Percentiles rank a stretch among this genome's conserved stretches.
Conservation (phyloP, 2,113 vertebrate species). For the Otus sunia region DNA sequence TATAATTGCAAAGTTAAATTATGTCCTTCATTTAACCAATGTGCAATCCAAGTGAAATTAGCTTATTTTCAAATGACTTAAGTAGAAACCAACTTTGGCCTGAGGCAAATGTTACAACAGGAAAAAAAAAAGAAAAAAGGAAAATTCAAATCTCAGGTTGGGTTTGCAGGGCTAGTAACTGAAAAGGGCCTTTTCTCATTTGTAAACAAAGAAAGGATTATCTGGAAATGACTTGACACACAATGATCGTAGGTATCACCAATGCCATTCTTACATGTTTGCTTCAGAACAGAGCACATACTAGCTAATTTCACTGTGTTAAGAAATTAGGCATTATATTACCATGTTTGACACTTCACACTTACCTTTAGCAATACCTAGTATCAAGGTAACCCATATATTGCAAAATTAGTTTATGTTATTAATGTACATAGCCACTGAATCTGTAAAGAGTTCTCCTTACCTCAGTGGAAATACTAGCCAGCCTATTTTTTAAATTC, state of each 20-base stretch:
- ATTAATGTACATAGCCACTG: background rate
- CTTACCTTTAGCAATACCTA: conserved; percentile 23
- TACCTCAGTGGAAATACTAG: background rate
- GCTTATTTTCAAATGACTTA: background rate
- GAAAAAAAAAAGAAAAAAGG: background rate
- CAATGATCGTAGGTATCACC: background rate
- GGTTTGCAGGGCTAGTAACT: background rate
- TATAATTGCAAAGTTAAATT: background rate
- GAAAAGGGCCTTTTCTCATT: background rate
- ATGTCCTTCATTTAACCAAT: background rate
- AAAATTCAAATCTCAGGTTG: background rate
- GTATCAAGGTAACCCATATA: background rate
- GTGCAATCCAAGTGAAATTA: conserved; percentile 24
- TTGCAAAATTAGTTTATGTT: background rate
- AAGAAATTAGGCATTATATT: background rate
- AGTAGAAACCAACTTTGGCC: background rate
- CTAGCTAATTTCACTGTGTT: conserved; percentile 2
- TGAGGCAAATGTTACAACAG: background rate
- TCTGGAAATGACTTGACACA: conserved; percentile 10
- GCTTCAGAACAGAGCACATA: background rate
- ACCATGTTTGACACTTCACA: background rate
- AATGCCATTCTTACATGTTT: background rate
- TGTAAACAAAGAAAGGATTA: conserved; percentile 34
- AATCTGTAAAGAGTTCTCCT: background rate
- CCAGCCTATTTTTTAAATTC: background rate